phyloP scores from a whole-genome alignment of 1,140 invertebrate genomes.

The Trialeurodes vaporariorum region DNA sequence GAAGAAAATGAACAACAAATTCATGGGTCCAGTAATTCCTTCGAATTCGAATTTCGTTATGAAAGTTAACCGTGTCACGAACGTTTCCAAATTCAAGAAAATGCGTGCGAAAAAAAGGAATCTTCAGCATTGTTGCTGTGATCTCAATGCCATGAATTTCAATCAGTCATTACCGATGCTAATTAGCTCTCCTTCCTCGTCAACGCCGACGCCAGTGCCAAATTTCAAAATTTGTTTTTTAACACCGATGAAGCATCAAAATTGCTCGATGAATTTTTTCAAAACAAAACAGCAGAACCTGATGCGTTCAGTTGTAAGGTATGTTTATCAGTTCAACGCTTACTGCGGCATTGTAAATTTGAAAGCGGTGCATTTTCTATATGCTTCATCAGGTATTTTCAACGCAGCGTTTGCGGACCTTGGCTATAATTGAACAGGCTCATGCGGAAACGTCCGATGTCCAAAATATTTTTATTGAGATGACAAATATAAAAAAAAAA shows the following conservation, averaged over 20 bases:
- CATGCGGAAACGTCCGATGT: no score
- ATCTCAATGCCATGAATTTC: background rate
- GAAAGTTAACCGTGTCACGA: background rate
- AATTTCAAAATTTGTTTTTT: background rate
- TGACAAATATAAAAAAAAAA: no score
- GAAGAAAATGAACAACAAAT: background rate
- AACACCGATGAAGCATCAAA: background rate
- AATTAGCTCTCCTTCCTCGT: background rate
- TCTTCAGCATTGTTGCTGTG: background rate
- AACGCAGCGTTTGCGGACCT: no score
- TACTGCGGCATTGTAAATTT: no score
- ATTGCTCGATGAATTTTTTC: background rate
- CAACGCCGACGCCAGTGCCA: background rate
- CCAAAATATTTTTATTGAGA: no score
- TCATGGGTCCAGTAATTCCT: background rate
- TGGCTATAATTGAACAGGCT: no score
- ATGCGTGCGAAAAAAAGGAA: background rate
- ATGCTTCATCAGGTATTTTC: no score
- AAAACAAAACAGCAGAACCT: background rate
- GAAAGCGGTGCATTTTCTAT: no score
- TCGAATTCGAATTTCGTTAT: background rate
- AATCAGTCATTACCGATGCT: background rate
- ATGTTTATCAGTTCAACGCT: background rate
- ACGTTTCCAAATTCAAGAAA: background rate
- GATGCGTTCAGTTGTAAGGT: background rate